Conservation (phyloP, 2,888 invertebrate species). For the Drosophila kokeensis region DNA sequence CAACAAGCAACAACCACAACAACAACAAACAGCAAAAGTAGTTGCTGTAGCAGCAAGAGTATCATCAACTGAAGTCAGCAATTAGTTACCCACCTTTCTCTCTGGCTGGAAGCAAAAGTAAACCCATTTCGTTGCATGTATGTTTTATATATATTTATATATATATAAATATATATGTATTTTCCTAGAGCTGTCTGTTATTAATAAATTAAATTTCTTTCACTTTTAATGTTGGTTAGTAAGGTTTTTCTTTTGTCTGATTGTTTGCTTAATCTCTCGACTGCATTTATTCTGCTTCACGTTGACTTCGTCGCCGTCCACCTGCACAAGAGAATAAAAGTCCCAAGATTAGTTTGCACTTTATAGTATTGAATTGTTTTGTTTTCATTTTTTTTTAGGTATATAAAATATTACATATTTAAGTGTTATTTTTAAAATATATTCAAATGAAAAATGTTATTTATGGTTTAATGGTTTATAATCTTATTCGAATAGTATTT, state of each 20-base stretch:
- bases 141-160: conserved; percentile 17
- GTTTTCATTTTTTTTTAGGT: background rate
- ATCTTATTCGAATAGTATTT: background rate
- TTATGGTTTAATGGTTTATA: background rate
- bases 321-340: conserved; percentile 38
- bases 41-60: background rate
- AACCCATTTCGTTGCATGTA: conserved; percentile 74
- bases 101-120: conserved; percentile 61
- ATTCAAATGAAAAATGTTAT: background rate
- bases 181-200: conserved; percentile 14
- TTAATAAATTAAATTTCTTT: conserved; percentile 41
- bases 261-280: conserved; percentile 21
- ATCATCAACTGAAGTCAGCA: conserved; percentile 6
- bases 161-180: background rate
- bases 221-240: conserved; percentile 32
- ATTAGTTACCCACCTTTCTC: conserved; percentile 69
- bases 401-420: background rate
- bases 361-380: conserved; percentile 16
- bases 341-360: conserved; percentile 37
- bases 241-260: conserved; percentile 26
- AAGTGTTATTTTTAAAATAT: background rate
- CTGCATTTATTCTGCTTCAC: conserved; percentile 19
- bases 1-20: conserved; percentile 21
- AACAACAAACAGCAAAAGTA: conserved; percentile 1
- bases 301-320: conserved; percentile 41